phyloP scores from a whole-genome alignment of 2,113 vertebrate species.

The Lipotes vexillifer region DNA sequence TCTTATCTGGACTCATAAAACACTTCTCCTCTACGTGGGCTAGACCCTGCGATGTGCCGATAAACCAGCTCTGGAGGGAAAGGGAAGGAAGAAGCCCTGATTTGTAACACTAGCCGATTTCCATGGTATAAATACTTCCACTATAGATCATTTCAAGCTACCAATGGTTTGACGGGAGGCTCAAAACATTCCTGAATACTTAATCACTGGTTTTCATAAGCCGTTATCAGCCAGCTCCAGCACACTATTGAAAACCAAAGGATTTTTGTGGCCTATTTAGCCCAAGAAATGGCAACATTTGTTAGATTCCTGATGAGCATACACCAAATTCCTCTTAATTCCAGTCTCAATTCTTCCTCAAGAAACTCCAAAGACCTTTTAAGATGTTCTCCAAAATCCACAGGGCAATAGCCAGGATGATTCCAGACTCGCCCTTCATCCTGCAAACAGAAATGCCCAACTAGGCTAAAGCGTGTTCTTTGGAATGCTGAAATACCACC shows the following conservation, averaged over 20 bases:
- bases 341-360: not conserved
- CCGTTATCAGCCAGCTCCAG: not conserved
- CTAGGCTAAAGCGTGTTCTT: not conserved
- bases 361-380: not conserved
- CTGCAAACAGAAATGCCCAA: constrained; percentile 18
- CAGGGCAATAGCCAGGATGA: not conserved
- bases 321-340: constrained; percentile 2
- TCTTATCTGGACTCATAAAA: not conserved
- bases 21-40: not conserved
- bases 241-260: not conserved
- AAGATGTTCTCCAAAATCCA: not conserved
- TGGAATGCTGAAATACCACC: constrained; percentile 37
- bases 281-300: not conserved
- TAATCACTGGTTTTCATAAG: not conserved
- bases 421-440: not conserved
- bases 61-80: not conserved
- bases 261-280: not conserved
- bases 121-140: not conserved
- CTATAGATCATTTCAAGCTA: not conserved
- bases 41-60: not conserved
- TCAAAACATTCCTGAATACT: not conserved
- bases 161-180: not conserved
- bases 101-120: not conserved
- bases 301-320: not conserved
- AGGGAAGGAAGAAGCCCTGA: not conserved